Evolutionary conservation across 2,113 vertebrate genomes (phyloP).

Genomic region (Cyphomyrus discorhynchus): DNA sequence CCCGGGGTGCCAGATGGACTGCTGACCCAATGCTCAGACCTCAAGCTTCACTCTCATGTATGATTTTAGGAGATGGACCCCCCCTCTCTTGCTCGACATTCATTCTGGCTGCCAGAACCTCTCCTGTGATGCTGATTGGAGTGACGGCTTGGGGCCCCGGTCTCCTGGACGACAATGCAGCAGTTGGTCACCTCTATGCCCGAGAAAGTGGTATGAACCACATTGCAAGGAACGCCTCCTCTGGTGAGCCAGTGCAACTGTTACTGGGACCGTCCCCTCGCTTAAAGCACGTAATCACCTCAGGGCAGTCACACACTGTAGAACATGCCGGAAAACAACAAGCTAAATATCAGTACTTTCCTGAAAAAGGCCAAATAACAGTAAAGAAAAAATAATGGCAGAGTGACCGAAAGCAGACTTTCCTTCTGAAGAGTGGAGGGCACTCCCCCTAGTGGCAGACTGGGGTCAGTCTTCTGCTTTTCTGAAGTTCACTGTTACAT

Average conservation of each 20-base stretch:
- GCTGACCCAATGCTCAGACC: neutral
- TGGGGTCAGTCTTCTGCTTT: neutral
- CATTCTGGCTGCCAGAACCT: neutral
- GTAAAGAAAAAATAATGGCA: neutral
- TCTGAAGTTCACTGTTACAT: neutral
- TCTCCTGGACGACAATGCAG: neutral
- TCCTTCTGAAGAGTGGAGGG: neutral
- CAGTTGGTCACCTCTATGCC: neutral
- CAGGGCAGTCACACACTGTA: neutral
- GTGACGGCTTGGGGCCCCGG: neutral
- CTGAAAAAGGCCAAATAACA: neutral
- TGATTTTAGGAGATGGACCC: neutral
- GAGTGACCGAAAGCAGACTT: neutral
- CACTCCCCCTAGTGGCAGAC: neutral
- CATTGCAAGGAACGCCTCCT: neutral
- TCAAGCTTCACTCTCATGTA: neutral
- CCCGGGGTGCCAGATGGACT: neutral
- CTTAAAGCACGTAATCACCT: neutral
- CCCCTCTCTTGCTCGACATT: neutral
- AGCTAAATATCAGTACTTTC: neutral
- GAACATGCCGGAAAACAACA: neutral
- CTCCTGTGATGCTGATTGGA: neutral
- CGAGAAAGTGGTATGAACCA: neutral
- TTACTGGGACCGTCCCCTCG: neutral
- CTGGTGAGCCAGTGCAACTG: neutral